Conservation (phyloP, 2,888 invertebrate genomes). For the Nebria salina region DNA sequence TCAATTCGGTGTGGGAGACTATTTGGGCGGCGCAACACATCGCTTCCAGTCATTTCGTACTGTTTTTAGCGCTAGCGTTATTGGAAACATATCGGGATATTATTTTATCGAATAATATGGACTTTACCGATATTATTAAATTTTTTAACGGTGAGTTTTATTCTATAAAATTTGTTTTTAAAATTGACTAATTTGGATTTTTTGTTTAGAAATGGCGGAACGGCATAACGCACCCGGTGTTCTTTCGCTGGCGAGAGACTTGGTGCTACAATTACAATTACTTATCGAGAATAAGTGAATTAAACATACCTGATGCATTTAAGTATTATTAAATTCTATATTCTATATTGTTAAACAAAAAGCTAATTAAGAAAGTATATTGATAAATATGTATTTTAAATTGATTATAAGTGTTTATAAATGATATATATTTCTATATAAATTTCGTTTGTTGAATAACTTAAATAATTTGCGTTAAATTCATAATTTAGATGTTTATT, state of each 20-base stretch:
- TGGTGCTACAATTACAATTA: constrained; percentile 89
- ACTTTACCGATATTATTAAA: constrained; percentile 97
- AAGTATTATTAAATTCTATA: constrained; percentile 41
- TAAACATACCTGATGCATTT: constrained; percentile 31
- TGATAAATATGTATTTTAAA: constrained; percentile 43
- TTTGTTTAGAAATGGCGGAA: constrained; percentile 92
- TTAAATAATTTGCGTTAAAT: background rate
- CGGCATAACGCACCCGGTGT: constrained; percentile 88
- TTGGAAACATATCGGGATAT: constrained; percentile 94
- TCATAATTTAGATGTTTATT: background rate
- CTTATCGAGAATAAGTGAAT: constrained; percentile 85
- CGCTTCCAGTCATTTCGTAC: constrained; percentile 88
- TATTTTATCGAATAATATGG: constrained; percentile 94
- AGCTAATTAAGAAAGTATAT: constrained; percentile 7
- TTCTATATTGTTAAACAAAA: constrained; percentile 29
- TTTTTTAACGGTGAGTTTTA: constrained; percentile 89
- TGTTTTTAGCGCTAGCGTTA: constrained; percentile 91
- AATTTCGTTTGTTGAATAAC: constrained; percentile 19
- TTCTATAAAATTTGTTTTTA: too few species aligned
- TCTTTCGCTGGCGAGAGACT: constrained; percentile 82
- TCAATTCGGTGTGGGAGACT: constrained; percentile 94
- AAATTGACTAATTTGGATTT: constrained; percentile 7
- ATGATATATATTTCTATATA: constrained; percentile 41
- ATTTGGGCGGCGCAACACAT: constrained; percentile 94
- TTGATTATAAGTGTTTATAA: constrained; percentile 38